Percentiles rank a stretch among this genome's conserved stretches.
phyloP scores from a whole-genome alignment of 2,888 invertebrate species.

The Diarsia dahlii region DNA sequence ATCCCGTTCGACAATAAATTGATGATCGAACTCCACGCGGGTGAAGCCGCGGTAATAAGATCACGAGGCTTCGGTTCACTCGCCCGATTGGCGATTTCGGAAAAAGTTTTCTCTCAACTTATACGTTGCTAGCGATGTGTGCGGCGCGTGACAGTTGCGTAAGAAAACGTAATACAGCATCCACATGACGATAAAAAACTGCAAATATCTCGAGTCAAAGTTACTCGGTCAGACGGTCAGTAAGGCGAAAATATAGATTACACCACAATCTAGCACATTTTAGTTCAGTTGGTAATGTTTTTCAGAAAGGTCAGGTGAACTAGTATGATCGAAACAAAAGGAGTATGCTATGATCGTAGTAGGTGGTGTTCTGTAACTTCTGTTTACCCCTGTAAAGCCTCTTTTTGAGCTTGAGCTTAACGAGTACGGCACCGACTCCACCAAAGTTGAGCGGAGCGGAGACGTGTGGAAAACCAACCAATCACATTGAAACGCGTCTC shows the following conservation, averaged over 20 bases:
- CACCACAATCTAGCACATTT: not conserved
- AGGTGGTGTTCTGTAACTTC: not conserved
- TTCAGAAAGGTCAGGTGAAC: not conserved
- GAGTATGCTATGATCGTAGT: not conserved
- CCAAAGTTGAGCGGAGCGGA: not conserved
- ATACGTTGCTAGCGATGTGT: not conserved
- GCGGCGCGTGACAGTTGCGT: constrained; percentile 26
- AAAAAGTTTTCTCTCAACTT: constrained; percentile 7
- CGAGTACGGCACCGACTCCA: not conserved
- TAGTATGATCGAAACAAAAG: not conserved
- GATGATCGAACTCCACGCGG: too few relatives aligned
- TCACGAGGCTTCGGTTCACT: constrained; percentile 18
- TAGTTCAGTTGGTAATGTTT: not conserved
- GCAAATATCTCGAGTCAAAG: constrained; percentile 21
- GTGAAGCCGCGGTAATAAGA: not conserved
- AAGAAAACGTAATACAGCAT: constrained; percentile 3
- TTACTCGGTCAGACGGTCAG: constrained; percentile 9
- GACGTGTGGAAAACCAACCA: not conserved
- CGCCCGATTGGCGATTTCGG: not conserved
- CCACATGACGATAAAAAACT: constrained; percentile 13
- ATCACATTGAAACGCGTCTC: not conserved
- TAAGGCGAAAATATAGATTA: constrained; percentile 18
- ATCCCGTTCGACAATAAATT: too few relatives aligned
- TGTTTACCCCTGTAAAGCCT: not conserved
- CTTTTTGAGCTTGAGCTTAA: not conserved